phyloP scores from a whole-genome alignment of 2,888 invertebrate species.

The Erynnis tages region DNA sequence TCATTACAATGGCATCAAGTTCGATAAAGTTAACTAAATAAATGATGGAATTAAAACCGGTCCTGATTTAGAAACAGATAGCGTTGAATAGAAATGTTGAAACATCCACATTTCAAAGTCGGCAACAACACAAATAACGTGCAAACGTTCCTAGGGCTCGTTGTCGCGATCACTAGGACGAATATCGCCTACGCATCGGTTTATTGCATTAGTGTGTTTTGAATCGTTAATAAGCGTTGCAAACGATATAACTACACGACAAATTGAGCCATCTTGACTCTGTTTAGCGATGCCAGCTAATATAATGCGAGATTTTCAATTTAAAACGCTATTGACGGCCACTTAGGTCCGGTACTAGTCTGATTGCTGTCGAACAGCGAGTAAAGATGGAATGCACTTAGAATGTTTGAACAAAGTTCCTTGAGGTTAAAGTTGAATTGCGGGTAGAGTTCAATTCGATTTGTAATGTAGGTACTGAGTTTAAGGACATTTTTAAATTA shows the following conservation, averaged over 20 bases:
- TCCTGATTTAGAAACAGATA: conserved; percentile 14
- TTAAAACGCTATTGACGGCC: conserved; percentile 26
- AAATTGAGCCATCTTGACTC: conserved; percentile 33
- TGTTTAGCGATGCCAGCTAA: conserved; percentile 26
- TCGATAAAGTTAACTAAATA: conserved; percentile 1
- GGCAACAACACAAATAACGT: conserved; percentile 25
- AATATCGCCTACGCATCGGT: conserved; percentile 37
- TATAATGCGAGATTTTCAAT: conserved; percentile 28
- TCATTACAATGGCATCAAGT: conserved; percentile 2
- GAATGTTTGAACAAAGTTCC: too few species aligned
- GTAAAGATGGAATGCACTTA: background rate
- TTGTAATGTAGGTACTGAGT: too few species aligned
- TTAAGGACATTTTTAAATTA: too few species aligned
- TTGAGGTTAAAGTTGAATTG: too few species aligned
- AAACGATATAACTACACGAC: conserved; percentile 31
- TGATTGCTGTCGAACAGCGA: background rate
- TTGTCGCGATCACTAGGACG: conserved; percentile 31
- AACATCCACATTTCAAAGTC: conserved; percentile 27
- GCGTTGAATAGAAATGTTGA: conserved; percentile 26
- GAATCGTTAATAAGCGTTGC: conserved; percentile 33
- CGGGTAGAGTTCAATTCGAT: too few species aligned
- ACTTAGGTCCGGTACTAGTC: conserved; percentile 9
- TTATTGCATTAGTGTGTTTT: conserved; percentile 33
- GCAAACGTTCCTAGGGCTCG: conserved; percentile 17
- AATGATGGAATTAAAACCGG: conserved; percentile 11